Evolutionary conservation across 2,888 invertebrate species (phyloP).

Genomic region (Drosophila acutilabella): DNA sequence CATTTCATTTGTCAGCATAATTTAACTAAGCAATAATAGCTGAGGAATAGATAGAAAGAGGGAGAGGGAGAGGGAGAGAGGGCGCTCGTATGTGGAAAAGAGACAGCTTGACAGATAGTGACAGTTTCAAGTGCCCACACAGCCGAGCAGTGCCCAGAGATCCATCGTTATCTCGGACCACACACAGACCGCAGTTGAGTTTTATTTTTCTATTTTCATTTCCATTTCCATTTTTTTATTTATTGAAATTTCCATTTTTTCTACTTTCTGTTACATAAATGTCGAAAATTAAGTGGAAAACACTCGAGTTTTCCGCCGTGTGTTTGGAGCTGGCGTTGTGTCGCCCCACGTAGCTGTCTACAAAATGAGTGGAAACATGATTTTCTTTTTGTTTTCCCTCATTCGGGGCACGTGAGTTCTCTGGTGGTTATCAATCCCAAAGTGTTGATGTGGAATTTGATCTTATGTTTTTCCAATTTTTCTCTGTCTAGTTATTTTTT

Average conservation of each 20-base stretch:
- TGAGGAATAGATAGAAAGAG: not conserved
- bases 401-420: constrained; percentile 47
- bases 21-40: constrained; percentile 36
- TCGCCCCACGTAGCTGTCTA: constrained; percentile 8
- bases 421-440: constrained; percentile 35
- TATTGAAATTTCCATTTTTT: constrained; percentile 63
- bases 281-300: constrained; percentile 75
- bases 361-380: constrained; percentile 20
- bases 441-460: constrained; percentile 73
- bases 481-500: constrained; percentile 8
- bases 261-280: constrained; percentile 59
- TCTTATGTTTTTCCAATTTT: constrained; percentile 48
- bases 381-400: not conserved
- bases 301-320: constrained; percentile 56
- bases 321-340: constrained; percentile 41
- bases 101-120: constrained; percentile 4
- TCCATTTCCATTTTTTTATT: constrained; percentile 45
- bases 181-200: constrained; percentile 53
- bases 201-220: constrained; percentile 44
- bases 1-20: constrained; percentile 76
- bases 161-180: constrained; percentile 64
- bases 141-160: constrained; percentile 5
- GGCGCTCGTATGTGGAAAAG: not conserved
- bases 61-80: not conserved
- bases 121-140: constrained; percentile 70